Conservation (phyloP, 2,113 vertebrate genomes). For the Willisornis vidua region DNA sequence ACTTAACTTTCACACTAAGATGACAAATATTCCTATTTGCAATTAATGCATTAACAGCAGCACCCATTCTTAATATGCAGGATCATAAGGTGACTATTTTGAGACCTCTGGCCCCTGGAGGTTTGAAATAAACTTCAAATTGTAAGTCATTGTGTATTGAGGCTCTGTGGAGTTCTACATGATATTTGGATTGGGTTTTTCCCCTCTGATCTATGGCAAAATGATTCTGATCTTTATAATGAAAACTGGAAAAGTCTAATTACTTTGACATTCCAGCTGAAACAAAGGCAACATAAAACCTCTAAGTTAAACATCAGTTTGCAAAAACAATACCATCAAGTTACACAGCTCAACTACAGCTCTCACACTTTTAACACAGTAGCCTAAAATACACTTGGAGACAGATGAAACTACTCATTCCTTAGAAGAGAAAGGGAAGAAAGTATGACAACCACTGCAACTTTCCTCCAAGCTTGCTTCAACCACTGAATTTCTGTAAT, state of each 20-base stretch:
- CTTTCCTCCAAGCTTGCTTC: background rate
- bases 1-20: background rate
- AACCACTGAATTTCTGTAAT: background rate
- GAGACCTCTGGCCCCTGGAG: background rate
- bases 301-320: slow-evolving; percentile 14
- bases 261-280: background rate
- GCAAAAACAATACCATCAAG: slow-evolving; percentile 1
- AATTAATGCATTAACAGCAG: background rate
- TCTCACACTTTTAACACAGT: background rate
- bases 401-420: background rate
- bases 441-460: background rate
- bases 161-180: background rate
- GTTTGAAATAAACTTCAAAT: background rate
- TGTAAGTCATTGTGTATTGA: background rate
- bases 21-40: background rate
- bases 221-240: background rate
- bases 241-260: background rate
- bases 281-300: slow-evolving; percentile 1
- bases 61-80: background rate
- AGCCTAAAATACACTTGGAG: background rate
- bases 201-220: background rate
- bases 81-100: background rate
- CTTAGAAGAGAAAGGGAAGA: background rate
- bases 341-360: background rate
- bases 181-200: background rate